These are phyloP conservation scores for Arge pagana DNA, from an alignment of 2,888 invertebrate genomes.

Conservation along the genomic window DNA sequence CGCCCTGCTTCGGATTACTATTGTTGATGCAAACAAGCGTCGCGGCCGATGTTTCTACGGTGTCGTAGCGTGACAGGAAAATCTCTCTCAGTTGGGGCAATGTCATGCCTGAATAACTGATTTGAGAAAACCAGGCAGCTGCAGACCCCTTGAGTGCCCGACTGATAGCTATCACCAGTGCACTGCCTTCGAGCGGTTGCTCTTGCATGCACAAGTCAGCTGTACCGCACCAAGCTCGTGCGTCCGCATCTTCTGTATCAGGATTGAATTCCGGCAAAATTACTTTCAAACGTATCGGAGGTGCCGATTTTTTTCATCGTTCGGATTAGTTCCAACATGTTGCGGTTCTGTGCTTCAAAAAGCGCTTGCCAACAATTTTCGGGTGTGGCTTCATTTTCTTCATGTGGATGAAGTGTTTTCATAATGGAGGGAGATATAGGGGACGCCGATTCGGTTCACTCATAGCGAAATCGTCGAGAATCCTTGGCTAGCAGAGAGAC, in stretches of 20 bases:
- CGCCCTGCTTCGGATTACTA: slow-evolving; percentile 19
- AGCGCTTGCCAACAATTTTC: neutral
- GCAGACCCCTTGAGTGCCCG: neutral
- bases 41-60: slow-evolving; percentile 19
- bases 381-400: neutral
- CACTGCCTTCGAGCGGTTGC: slow-evolving; percentile 20
- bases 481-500: too few relatives aligned
- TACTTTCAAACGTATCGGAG: neutral
- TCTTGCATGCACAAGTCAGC: slow-evolving; percentile 20
- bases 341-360: neutral
- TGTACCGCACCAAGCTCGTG: slow-evolving; percentile 11
- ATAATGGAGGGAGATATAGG: too few relatives aligned
- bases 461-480: too few relatives aligned
- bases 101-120: slow-evolving; percentile 20
- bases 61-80: slow-evolving; percentile 22
- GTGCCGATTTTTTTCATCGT: neutral
- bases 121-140: slow-evolving; percentile 16
- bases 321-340: neutral
- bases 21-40: slow-evolving; percentile 14
- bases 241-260: neutral
- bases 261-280: neutral
- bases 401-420: too few relatives aligned
- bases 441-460: too few relatives aligned
- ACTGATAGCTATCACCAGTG: slow-evolving; percentile 21
- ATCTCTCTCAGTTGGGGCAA: slow-evolving; percentile 26